phyloP scores from a whole-genome alignment of 2,888 invertebrate species.

The Megalurothrips usitatus region DNA sequence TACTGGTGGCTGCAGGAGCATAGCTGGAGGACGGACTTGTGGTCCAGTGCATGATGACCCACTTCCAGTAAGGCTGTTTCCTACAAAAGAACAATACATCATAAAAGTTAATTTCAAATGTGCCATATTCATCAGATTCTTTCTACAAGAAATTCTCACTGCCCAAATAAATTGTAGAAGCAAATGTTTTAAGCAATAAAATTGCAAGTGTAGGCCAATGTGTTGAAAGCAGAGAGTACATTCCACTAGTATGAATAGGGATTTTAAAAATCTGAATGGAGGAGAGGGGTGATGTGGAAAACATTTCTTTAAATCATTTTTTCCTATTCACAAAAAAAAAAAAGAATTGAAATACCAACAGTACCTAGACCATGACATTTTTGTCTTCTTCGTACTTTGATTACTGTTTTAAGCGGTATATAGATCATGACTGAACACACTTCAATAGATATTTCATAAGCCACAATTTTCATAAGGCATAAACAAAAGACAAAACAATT shows the following conservation, averaged over 20 bases:
- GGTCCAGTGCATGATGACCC: constrained; percentile 54
- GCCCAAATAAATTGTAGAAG: constrained; percentile 21
- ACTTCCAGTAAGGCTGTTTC: constrained; percentile 68
- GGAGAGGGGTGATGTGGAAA: neutral
- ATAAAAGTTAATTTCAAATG: neutral
- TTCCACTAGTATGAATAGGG: neutral
- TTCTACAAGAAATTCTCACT: constrained; percentile 8
- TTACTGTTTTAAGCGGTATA: too few relatives aligned
- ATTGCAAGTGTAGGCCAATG: too few relatives aligned
- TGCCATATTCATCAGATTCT: neutral
- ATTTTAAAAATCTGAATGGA: neutral
- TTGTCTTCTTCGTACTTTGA: too few relatives aligned
- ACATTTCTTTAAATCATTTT: too few relatives aligned
- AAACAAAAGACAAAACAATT: neutral
- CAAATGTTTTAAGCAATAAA: neutral
- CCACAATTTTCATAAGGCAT: constrained; percentile 32
- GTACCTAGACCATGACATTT: too few relatives aligned
- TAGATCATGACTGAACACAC: too few relatives aligned
- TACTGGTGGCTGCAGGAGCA: constrained; percentile 50
- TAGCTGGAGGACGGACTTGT: constrained; percentile 28
- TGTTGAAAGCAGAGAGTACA: too few relatives aligned
- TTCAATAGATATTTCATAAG: neutral
- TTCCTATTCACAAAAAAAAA: too few relatives aligned
- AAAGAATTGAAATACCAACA: too few relatives aligned
- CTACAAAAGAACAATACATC: constrained; percentile 48